Conservation (phyloP, 2,797 vertebrate species). For the Poecile montanus region DNA sequence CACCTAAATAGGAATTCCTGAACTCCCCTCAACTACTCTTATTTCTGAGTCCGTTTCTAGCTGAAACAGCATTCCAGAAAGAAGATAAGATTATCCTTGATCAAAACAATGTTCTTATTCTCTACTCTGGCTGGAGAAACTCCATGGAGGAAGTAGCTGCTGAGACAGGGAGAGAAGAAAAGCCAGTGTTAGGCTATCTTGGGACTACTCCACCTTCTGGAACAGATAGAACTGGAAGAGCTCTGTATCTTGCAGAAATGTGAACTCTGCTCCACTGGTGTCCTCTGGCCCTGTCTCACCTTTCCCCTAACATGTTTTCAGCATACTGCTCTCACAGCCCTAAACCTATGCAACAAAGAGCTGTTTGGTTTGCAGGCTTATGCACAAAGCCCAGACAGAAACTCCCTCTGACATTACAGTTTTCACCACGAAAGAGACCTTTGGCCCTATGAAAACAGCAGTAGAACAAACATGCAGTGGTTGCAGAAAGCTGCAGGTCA, state of each 20-base stretch:
- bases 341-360: neutral
- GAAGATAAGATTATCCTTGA: conserved; percentile 56
- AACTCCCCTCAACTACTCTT: conserved; percentile 25
- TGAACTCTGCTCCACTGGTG: neutral
- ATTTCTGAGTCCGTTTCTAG: conserved; percentile 28
- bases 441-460: neutral
- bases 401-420: neutral
- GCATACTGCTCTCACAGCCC: neutral
- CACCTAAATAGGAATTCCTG: conserved; percentile 45
- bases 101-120: conserved; percentile 54
- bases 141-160: conserved; percentile 36
- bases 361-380: neutral
- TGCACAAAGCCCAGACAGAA: neutral
- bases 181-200: neutral
- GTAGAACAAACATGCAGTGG: neutral
- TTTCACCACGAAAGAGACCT: conserved; percentile 35
- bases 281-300: neutral
- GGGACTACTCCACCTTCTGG: conserved; percentile 41
- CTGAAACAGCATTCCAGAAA: conserved; percentile 59
- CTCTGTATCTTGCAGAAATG: neutral
- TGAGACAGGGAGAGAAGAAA: conserved; percentile 39
- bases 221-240: neutral
- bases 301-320: neutral
- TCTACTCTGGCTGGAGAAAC: conserved; percentile 16
- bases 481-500: conserved; percentile 22